Evolutionary conservation across 1,140 invertebrate species (phyloP).

Genomic region (Brachystomella parvula): DNA sequence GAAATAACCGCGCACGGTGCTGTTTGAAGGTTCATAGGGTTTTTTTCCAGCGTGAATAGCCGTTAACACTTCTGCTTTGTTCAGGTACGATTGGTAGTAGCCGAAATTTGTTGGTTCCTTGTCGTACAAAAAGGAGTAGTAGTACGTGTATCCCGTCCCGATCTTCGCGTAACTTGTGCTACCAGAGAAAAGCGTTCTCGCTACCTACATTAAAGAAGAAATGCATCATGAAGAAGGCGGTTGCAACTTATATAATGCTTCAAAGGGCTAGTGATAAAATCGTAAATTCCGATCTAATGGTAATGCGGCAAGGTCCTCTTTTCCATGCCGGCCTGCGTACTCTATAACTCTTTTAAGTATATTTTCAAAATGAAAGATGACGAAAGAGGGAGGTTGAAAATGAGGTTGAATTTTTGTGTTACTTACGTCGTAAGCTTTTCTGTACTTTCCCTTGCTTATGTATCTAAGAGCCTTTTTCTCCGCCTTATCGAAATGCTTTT

Average conservation of each 20-base stretch:
- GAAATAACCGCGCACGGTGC: too few species aligned
- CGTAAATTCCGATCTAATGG: too few species aligned
- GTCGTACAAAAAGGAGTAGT: constrained; percentile 4
- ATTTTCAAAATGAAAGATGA: too few species aligned
- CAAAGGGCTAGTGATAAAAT: too few species aligned
- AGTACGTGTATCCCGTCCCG: constrained; percentile 42
- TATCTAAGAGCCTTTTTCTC: constrained; percentile 38
- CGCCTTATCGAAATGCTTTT: constrained; percentile 42
- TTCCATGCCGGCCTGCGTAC: too few species aligned
- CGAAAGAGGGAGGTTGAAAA: too few species aligned
- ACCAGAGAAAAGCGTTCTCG: constrained; percentile 47
- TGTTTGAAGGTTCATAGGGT: constrained; percentile 40
- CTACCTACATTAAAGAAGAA: constrained; percentile 40
- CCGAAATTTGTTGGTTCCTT: constrained; percentile 2
- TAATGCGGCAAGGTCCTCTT: too few species aligned
- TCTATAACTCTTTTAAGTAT: too few species aligned
- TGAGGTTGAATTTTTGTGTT: too few species aligned
- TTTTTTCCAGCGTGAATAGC: constrained; percentile 50
- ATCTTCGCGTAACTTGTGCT: constrained; percentile 47
- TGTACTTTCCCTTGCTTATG: constrained; percentile 42
- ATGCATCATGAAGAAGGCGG: not conserved
- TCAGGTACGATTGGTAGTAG: constrained; percentile 41
- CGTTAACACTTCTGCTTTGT: constrained; percentile 41
- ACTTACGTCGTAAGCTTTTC: constrained; percentile 42
- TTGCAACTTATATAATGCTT: too few species aligned